phyloP scores from a whole-genome alignment of 1,140 invertebrate species.

The Campoletis sonorensis region DNA sequence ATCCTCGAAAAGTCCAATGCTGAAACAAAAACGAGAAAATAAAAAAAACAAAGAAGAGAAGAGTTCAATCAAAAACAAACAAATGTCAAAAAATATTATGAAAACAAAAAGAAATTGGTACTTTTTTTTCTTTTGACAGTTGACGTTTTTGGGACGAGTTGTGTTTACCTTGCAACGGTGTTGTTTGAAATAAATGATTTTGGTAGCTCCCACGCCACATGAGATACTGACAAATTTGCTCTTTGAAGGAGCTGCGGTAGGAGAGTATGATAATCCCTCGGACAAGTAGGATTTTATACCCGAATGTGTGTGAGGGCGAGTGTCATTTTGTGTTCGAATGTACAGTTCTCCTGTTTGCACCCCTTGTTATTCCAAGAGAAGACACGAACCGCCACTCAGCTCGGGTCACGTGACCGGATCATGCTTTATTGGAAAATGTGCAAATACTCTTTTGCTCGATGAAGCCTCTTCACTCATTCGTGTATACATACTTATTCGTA shows the following conservation, averaged over 20 bases:
- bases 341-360: conserved; percentile 32
- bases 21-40: no score
- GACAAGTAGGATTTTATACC: conserved; percentile 27
- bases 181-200: not conserved
- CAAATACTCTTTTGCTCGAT: conserved; percentile 64
- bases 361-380: conserved; percentile 73
- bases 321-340: conserved; percentile 23
- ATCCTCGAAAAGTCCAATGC: no score
- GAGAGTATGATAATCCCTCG: conserved; percentile 68
- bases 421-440: conserved; percentile 75
- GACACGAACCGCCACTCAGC: conserved; percentile 67
- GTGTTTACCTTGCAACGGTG: no score
- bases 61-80: no score
- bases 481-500: not conserved
- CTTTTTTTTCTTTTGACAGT: no score
- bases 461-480: not conserved
- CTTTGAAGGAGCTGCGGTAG: conserved; percentile 59
- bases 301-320: not conserved
- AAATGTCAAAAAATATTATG: no score
- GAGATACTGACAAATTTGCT: conserved; percentile 35
- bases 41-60: no score
- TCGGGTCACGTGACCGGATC: conserved; percentile 67
- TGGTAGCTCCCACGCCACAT: conserved; percentile 12
- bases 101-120: no score
- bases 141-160: no score